Evolutionary conservation across 64 coral and sea anemone genomes (phyloP).

Genomic region (Montipora efflorescens): DNA sequence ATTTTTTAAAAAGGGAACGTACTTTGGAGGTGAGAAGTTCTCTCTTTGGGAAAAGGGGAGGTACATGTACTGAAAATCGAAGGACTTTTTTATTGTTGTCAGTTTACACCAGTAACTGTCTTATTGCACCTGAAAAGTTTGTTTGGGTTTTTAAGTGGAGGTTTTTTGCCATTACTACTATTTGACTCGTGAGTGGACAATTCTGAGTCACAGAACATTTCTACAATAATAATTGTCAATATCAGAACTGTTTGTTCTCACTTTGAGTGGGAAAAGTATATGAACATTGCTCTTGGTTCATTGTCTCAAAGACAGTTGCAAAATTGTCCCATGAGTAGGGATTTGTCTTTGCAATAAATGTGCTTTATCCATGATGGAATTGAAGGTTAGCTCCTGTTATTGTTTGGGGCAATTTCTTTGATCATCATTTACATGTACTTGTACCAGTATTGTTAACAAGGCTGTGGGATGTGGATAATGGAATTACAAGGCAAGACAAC

Average conservation of each 20-base stretch:
- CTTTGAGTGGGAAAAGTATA: slow-evolving; percentile 16
- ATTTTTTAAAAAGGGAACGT: too few relatives aligned
- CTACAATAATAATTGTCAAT: neutral
- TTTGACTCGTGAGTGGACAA: neutral
- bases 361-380: slow-evolving; percentile 24
- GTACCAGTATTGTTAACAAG: neutral
- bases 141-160: too few relatives aligned
- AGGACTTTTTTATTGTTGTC: too few relatives aligned
- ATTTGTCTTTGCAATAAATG: slow-evolving; percentile 51
- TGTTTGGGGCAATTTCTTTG: slow-evolving; percentile 22
- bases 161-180: too few relatives aligned
- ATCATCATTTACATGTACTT: neutral
- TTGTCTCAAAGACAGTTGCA: slow-evolving; percentile 1
- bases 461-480: neutral
- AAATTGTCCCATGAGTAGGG: slow-evolving; percentile 7
- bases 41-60: too few relatives aligned
- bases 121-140: slow-evolving; percentile 8
- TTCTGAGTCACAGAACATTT: slow-evolving; percentile 20
- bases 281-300: neutral
- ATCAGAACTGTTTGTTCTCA: slow-evolving; percentile 28
- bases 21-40: too few relatives aligned
- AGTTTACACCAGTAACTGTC: neutral
- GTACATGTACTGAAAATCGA: too few relatives aligned
- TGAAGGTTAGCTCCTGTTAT: slow-evolving; percentile 24
- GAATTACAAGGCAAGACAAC: neutral